Percentiles rank a stretch among this genome's conserved stretches.
These are phyloP conservation scores for Nymphalis io DNA, from an alignment of 1,140 invertebrate genomes.

Conservation along the genomic window DNA sequence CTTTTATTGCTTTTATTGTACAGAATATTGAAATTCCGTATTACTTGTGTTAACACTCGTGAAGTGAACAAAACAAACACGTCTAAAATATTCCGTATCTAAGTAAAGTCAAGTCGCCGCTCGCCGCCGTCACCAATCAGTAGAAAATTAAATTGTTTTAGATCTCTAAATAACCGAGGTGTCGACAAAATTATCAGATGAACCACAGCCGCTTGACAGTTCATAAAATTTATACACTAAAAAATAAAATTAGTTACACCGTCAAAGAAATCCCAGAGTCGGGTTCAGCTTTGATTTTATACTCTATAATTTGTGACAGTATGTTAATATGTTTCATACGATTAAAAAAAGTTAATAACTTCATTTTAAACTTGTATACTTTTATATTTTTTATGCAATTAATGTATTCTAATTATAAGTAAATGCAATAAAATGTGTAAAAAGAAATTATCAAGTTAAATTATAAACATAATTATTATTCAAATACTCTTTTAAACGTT, in stretches of 20 bases:
- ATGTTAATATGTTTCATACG: background rate
- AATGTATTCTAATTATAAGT: background rate
- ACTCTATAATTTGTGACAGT: background rate
- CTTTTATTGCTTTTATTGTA: slow-evolving; percentile 23
- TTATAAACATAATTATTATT: background rate
- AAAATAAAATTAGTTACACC: slow-evolving; percentile 30
- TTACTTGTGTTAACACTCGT: too few species aligned
- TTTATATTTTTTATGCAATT: background rate
- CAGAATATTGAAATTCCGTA: slow-evolving; percentile 17
- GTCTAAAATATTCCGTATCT: too few species aligned
- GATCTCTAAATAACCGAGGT: slow-evolving; percentile 32
- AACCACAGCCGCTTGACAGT: slow-evolving; percentile 32
- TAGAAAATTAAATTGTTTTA: slow-evolving; percentile 30
- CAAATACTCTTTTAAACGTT: too few species aligned
- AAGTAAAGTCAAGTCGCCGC: background rate
- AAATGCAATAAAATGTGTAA: background rate
- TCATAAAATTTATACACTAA: slow-evolving; percentile 37
- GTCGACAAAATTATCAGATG: slow-evolving; percentile 38
- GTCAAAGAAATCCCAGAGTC: background rate
- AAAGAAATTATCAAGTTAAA: background rate
- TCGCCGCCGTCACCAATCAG: slow-evolving; percentile 2
- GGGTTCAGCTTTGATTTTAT: background rate
- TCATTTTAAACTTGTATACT: background rate
- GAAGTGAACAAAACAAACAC: too few species aligned
- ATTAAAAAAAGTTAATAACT: background rate